phyloP scores from a whole-genome alignment of 2,888 invertebrate species.

The Caenorhabditis sp. region DNA sequence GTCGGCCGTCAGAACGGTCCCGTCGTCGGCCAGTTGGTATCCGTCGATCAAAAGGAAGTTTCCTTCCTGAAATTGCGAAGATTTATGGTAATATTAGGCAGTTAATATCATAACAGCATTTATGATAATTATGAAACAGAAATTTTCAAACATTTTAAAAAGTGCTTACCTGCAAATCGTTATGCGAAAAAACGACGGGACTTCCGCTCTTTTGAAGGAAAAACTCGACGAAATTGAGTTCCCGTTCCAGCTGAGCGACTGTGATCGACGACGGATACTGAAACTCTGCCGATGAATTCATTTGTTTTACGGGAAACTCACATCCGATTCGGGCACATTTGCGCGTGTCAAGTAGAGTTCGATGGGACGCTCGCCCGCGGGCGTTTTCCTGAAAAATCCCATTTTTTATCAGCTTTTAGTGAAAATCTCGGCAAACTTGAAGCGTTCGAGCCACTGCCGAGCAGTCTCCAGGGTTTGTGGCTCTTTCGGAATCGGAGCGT shows the following conservation, averaged over 20 bases:
- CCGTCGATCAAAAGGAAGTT: constrained; percentile 66
- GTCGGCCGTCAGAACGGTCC: constrained; percentile 47
- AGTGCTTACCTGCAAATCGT: constrained; percentile 78
- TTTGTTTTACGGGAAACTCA: constrained; percentile 17
- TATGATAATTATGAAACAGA: neutral
- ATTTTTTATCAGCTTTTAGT: neutral
- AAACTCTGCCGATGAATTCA: constrained; percentile 14
- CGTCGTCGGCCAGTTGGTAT: constrained; percentile 59
- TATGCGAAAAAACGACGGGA: constrained; percentile 84
- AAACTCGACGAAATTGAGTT: constrained; percentile 67
- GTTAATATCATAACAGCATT: no score
- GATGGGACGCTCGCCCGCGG: constrained; percentile 57
- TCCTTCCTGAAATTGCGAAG: constrained; percentile 63
- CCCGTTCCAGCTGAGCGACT: constrained; percentile 62
- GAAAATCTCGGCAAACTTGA: constrained; percentile 20
- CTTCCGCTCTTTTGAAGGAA: constrained; percentile 62
- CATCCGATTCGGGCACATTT: constrained; percentile 57
- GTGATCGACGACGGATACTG: constrained; percentile 65
- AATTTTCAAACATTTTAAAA: neutral
- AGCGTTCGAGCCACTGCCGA: constrained; percentile 81
- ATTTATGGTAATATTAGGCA: no score
- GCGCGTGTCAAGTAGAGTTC: constrained; percentile 60
- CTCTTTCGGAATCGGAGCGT: constrained; percentile 92
- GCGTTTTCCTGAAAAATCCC: constrained; percentile 48
- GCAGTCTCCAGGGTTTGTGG: constrained; percentile 94